Conservation (phyloP, 2,113 vertebrate species). For the Tragulus kanchil region DNA sequence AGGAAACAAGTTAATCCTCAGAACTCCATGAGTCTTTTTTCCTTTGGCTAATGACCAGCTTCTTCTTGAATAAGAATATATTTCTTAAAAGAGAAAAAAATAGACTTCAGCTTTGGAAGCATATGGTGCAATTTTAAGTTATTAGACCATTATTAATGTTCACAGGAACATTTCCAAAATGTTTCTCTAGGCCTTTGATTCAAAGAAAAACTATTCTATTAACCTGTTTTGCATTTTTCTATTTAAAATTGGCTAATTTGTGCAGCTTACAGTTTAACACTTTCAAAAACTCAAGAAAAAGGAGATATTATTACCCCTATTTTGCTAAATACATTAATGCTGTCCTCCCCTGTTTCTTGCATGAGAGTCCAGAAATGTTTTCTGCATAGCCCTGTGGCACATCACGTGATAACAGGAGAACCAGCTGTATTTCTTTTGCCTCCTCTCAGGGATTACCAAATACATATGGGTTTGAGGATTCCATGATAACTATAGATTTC, state of each 20-base stretch:
- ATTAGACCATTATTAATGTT: slow-evolving; percentile 62
- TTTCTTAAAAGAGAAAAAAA: slow-evolving; percentile 40
- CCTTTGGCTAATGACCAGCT: background rate
- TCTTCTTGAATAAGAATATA: background rate
- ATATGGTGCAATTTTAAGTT: slow-evolving; percentile 62
- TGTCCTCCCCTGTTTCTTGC: background rate
- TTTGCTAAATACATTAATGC: background rate
- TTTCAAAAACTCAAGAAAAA: slow-evolving; percentile 29
- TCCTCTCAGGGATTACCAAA: background rate
- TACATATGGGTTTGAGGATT: background rate
- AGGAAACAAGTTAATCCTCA: slow-evolving; percentile 29
- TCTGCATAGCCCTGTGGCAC: background rate
- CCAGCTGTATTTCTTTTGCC: background rate
- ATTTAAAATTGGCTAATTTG: slow-evolving; percentile 42
- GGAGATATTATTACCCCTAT: background rate
- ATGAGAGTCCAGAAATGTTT: background rate
- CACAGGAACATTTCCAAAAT: slow-evolving; percentile 49
- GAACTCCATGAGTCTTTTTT: background rate
- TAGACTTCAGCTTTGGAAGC: slow-evolving; percentile 55
- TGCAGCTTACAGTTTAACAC: slow-evolving; percentile 49
- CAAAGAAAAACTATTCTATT: slow-evolving; percentile 38
- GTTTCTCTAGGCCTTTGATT: slow-evolving; percentile 15
- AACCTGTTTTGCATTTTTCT: slow-evolving; percentile 54
- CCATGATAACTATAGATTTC: slow-evolving; percentile 4
- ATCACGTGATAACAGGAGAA: background rate